phyloP scores from a whole-genome alignment of 2,888 invertebrate species.

The Drosophila sordidapex region DNA sequence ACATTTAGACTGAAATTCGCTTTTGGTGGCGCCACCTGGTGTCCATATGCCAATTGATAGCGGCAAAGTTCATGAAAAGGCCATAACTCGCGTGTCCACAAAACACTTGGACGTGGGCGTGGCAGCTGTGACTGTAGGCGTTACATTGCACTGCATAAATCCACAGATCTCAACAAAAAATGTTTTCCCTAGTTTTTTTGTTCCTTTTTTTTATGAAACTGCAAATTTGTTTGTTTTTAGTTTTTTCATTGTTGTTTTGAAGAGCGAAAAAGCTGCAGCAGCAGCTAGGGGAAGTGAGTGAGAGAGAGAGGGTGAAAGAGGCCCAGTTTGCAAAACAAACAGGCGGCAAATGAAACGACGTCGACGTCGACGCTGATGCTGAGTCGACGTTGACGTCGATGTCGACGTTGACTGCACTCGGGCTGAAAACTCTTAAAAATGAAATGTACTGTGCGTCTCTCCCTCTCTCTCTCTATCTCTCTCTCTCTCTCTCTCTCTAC shows the following conservation, averaged over 20 bases:
- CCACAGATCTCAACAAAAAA: slow-evolving; percentile 44
- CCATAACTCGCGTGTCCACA: slow-evolving; percentile 38
- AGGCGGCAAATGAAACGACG: slow-evolving; percentile 75
- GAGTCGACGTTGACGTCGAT: slow-evolving; percentile 26
- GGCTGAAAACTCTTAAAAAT: slow-evolving; percentile 78
- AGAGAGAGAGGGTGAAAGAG: slow-evolving; percentile 24
- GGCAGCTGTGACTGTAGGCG: slow-evolving; percentile 27
- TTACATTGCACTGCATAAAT: slow-evolving; percentile 60
- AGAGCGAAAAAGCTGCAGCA: not conserved
- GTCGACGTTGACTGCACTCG: slow-evolving; percentile 25
- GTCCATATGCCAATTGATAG: slow-evolving; percentile 53
- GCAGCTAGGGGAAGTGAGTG: not conserved
- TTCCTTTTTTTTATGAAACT: slow-evolving; percentile 2
- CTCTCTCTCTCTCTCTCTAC: not conserved
- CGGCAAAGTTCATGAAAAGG: slow-evolving; percentile 45
- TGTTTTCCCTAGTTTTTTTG: slow-evolving; percentile 8
- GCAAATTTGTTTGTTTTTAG: slow-evolving; percentile 13
- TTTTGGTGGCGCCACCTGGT: slow-evolving; percentile 49
- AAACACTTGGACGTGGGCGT: slow-evolving; percentile 25
- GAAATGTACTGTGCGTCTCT: slow-evolving; percentile 53
- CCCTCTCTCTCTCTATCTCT: not conserved
- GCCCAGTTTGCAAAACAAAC: slow-evolving; percentile 77
- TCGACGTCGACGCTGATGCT: slow-evolving; percentile 7
- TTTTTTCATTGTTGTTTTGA: slow-evolving; percentile 66
- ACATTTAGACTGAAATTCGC: slow-evolving; percentile 41